Conservation (phyloP, 2,797 vertebrate species). For the Cetoscarus ocellatus region DNA sequence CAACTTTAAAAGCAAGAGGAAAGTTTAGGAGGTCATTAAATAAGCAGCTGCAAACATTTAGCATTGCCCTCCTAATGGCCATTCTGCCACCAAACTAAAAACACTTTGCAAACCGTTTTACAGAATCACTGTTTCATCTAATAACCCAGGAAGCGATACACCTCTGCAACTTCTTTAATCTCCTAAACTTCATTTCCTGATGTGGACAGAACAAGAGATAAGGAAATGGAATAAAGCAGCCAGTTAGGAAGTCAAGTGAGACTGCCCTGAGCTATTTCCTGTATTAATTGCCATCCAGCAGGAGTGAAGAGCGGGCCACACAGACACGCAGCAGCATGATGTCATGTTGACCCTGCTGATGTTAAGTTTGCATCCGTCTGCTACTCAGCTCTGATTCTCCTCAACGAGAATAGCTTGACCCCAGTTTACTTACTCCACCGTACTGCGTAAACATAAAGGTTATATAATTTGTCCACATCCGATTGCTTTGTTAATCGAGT, state of each 20-base stretch:
- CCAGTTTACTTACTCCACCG: background rate
- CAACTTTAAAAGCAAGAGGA: no score
- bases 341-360: constrained; percentile 61
- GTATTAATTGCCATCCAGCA: constrained; percentile 67
- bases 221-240: constrained; percentile 28
- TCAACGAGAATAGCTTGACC: constrained; percentile 11
- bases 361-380: constrained; percentile 49
- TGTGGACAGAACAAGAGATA: constrained; percentile 21
- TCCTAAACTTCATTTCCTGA: background rate
- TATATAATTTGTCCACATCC: background rate
- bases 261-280: constrained; percentile 45
- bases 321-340: constrained; percentile 33
- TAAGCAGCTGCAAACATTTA: no score
- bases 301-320: constrained; percentile 45
- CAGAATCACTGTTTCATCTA: no score
- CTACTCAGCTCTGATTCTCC: constrained; percentile 22
- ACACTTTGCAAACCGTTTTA: no score
- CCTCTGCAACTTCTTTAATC: background rate
- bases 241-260: constrained; percentile 43
- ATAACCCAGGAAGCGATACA: no score
- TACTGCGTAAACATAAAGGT: constrained; percentile 6
- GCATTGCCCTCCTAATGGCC: no score
- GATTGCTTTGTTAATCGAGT: background rate
- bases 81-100: no score
- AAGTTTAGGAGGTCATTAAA: no score